Evolutionary conservation across 2,797 vertebrate species (phyloP).

Genomic region (Melanogrammus aeglefinus): DNA sequence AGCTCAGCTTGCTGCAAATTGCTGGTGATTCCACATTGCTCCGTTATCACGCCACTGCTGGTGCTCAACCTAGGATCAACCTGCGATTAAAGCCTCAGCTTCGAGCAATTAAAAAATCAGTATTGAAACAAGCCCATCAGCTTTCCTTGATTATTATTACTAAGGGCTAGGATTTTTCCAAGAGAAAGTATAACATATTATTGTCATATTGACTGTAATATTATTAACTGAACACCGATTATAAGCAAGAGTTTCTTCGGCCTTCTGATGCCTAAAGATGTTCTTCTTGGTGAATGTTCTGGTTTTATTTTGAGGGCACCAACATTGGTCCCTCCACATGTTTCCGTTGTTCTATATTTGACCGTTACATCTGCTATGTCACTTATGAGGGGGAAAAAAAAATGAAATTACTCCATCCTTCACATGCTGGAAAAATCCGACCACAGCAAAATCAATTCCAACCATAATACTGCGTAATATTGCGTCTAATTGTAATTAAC

Average conservation of each 20-base stretch:
- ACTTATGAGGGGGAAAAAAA: background rate
- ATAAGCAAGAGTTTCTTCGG: background rate
- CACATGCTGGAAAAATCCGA: constrained; percentile 37
- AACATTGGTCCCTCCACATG: background rate
- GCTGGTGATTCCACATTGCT: background rate
- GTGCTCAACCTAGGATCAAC: background rate
- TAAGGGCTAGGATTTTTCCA: background rate
- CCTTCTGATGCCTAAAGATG: background rate
- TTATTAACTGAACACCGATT: background rate
- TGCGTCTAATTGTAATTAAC: constrained; percentile 75
- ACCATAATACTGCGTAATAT: constrained; percentile 59
- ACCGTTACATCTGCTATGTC: background rate
- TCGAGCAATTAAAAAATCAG: background rate
- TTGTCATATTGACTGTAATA: background rate
- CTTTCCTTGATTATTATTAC: background rate
- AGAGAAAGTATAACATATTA: background rate
- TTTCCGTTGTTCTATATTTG: background rate
- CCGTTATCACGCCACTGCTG: background rate
- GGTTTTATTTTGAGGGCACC: background rate
- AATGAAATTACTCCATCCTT: constrained; percentile 2
- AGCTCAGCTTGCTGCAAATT: background rate
- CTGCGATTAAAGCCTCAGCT: too few species aligned
- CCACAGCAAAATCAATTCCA: constrained; percentile 52
- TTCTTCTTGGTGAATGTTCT: background rate
- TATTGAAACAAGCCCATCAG: background rate